These are phyloP conservation scores for Pseudocheirus occidentalis DNA, from an alignment of 2,797 vertebrate species.

Conservation along the genomic window DNA sequence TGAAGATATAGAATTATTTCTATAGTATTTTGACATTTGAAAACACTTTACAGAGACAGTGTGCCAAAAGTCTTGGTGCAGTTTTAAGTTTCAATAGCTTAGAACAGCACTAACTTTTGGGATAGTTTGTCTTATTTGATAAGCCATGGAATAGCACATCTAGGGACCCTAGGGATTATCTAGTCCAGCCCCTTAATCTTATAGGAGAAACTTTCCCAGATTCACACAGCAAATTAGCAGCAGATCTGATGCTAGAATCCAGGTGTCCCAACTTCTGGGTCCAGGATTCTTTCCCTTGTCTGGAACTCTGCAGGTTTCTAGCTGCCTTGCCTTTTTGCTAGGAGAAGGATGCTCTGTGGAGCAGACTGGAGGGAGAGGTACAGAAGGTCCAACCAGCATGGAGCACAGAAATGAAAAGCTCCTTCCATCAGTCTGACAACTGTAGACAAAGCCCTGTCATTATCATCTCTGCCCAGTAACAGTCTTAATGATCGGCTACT, in stretches of 20 bases:
- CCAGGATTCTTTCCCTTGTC: conserved; percentile 2
- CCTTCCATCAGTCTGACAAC: conserved; percentile 42
- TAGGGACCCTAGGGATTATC: background rate
- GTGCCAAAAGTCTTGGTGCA: background rate
- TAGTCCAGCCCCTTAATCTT: background rate
- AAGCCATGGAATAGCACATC: background rate
- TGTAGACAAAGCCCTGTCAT: conserved; percentile 36
- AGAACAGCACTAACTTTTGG: background rate
- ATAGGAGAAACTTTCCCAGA: background rate
- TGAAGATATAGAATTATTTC: background rate
- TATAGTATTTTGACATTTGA: background rate
- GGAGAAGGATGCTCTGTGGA: background rate
- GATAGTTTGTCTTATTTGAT: background rate
- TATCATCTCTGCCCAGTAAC: conserved; percentile 51
- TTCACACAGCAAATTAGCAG: conserved; percentile 25
- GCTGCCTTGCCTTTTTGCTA: background rate
- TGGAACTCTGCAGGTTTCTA: background rate
- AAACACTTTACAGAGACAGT: background rate
- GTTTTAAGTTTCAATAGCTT: background rate
- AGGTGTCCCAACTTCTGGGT: conserved; percentile 15
- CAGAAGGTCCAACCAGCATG: conserved; percentile 47
- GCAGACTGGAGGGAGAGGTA: conserved; percentile 32
- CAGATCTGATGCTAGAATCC: background rate
- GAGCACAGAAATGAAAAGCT: conserved; percentile 36
- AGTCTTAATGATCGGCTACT: conserved; percentile 56